Conservation (phyloP, 1,140 invertebrate genomes). For the Radopholus similis region DNA sequence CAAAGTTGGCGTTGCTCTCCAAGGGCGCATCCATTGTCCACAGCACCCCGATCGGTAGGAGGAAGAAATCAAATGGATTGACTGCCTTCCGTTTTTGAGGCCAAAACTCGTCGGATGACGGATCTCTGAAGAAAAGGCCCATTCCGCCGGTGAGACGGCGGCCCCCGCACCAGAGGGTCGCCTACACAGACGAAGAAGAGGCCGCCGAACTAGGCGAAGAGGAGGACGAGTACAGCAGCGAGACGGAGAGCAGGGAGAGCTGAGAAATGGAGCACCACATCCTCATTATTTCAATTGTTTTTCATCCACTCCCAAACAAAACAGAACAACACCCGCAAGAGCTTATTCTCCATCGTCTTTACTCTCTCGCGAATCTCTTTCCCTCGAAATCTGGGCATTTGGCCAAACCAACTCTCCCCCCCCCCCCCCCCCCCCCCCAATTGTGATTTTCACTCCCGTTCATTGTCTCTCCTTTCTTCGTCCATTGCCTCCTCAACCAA, state of each 20-base stretch:
- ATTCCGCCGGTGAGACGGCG: constrained; percentile 14
- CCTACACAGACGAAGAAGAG: constrained; percentile 17
- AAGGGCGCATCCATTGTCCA: constrained; percentile 38
- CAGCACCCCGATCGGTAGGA: constrained; percentile 38
- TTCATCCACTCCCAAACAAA: background rate
- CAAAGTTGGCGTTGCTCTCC: constrained; percentile 30
- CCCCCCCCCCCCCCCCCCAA: background rate
- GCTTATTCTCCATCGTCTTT: background rate
- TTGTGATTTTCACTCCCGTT: background rate
- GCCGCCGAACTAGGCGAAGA: background rate
- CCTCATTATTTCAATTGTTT: background rate
- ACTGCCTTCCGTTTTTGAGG: background rate
- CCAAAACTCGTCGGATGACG: constrained; percentile 3
- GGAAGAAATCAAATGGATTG: constrained; percentile 1
- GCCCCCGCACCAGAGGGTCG: background rate
- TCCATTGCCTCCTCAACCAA: background rate
- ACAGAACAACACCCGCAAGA: background rate
- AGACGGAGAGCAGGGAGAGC: constrained; percentile 4
- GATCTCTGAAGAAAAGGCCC: constrained; percentile 1
- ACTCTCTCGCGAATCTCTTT: too few relatives aligned
- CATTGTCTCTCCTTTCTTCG: too few relatives aligned
- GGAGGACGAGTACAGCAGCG: background rate
- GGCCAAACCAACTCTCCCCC: background rate
- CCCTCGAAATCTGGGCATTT: background rate
- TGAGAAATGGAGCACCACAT: background rate